These are phyloP conservation scores for Calliscelio sp. DNA, from an alignment of 2,888 invertebrate genomes.

Conservation along the genomic window DNA sequence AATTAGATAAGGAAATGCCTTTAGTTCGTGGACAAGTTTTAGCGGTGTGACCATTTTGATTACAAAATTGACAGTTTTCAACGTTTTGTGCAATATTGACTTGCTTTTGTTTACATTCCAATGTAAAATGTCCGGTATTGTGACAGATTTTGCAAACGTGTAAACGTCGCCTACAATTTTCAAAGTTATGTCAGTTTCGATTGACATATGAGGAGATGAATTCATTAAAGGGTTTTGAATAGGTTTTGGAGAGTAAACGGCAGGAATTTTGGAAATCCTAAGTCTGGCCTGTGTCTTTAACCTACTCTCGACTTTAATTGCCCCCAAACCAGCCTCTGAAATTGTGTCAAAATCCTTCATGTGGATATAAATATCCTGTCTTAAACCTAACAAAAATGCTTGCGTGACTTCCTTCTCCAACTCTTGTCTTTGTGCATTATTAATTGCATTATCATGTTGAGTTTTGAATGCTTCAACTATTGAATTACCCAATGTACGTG, in stretches of 20 bases:
- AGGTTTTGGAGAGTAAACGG: too few relatives aligned
- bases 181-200: too few relatives aligned
- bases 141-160: not conserved
- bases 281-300: not conserved
- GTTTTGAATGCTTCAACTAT: too few relatives aligned
- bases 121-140: not conserved
- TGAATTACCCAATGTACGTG: too few relatives aligned
- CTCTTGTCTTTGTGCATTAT: not conserved
- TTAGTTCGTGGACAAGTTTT: too few relatives aligned
- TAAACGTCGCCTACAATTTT: not conserved
- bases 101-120: not conserved
- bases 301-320: conserved; percentile 4
- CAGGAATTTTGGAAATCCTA: conserved; percentile 1
- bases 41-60: not conserved
- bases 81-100: not conserved
- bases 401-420: not conserved
- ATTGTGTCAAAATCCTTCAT: not conserved
- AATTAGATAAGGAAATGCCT: too few relatives aligned
- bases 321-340: not conserved
- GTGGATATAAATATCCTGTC: not conserved
- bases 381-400: conserved; percentile 1
- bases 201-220: too few relatives aligned
- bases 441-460: not conserved
- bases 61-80: not conserved
- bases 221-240: too few relatives aligned